These are phyloP conservation scores for Trachelus tabidus DNA, from an alignment of 2,888 invertebrate genomes.

Conservation along the genomic window DNA sequence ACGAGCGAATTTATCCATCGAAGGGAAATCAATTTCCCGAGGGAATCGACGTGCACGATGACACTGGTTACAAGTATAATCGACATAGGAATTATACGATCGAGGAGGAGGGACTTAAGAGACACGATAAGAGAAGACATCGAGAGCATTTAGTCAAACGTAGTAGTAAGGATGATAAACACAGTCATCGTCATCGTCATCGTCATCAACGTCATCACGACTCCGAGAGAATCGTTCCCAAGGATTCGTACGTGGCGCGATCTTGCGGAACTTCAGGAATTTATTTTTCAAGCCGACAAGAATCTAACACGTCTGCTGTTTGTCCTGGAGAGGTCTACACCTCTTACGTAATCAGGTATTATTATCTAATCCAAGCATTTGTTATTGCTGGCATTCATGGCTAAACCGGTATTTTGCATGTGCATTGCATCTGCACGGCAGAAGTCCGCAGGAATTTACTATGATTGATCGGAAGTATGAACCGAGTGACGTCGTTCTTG, in stretches of 20 bases:
- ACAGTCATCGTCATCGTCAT: slow-evolving; percentile 3
- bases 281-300: neutral
- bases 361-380: neutral
- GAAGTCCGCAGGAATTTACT: slow-evolving; percentile 16
- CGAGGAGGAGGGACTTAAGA: neutral
- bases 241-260: neutral
- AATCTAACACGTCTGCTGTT: neutral
- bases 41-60: neutral
- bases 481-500: slow-evolving; percentile 21
- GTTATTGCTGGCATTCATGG: neutral
- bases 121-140: neutral
- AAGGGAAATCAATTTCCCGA: neutral
- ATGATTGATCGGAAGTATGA: slow-evolving; percentile 24
- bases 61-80: neutral
- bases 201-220: neutral
- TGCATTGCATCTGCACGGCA: neutral
- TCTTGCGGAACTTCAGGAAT: neutral
- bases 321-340: neutral
- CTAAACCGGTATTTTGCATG: neutral
- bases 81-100: neutral
- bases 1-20: neutral
- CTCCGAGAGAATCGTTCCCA: neutral
- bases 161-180: neutral
- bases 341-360: neutral
- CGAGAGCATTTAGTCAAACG: neutral